Percentiles rank a stretch among this genome's conserved stretches.
Evolutionary conservation across 2,797 vertebrate genomes (phyloP).

Genomic region (Hoplostethus mediterraneus): DNA sequence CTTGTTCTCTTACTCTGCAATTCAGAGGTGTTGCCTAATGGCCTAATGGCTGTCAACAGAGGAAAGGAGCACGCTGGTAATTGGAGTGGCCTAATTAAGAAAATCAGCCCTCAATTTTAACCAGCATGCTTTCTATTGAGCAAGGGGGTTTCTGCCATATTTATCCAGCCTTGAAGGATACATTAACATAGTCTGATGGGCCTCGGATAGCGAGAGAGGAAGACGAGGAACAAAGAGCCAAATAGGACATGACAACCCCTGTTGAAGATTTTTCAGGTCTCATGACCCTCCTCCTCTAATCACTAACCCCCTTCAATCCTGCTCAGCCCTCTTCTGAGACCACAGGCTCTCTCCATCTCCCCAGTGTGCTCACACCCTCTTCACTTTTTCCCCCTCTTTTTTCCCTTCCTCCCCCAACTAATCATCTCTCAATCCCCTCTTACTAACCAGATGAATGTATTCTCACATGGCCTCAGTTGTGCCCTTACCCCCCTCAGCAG

Average conservation of each 20-base stretch:
- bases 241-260: conserved; percentile 60
- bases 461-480: conserved; percentile 37
- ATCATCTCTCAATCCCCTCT: conserved; percentile 53
- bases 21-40: background rate
- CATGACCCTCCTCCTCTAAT: conserved; percentile 42
- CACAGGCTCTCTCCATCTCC: conserved; percentile 46
- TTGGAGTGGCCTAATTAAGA: conserved; percentile 65
- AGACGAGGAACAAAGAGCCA: conserved; percentile 27
- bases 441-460: conserved; percentile 56
- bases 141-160: conserved; percentile 59
- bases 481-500: conserved; percentile 36
- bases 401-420: conserved; percentile 37
- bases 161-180: conserved; percentile 76
- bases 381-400: conserved; percentile 4
- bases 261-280: conserved; percentile 67
- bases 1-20: conserved; percentile 16
- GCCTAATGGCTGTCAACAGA: background rate
- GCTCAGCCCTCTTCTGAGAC: conserved; percentile 43
- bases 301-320: conserved; percentile 24
- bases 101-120: conserved; percentile 54
- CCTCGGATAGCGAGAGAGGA: conserved; percentile 43
- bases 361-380: conserved; percentile 31
- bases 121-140: conserved; percentile 59
- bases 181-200: conserved; percentile 59
- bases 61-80: conserved; percentile 51